Evolutionary conservation across 2,113 vertebrate species (phyloP), one percentile per base, ranked within the genome.

Genomic region (Girardinichthys multiradiatus): DNA sequence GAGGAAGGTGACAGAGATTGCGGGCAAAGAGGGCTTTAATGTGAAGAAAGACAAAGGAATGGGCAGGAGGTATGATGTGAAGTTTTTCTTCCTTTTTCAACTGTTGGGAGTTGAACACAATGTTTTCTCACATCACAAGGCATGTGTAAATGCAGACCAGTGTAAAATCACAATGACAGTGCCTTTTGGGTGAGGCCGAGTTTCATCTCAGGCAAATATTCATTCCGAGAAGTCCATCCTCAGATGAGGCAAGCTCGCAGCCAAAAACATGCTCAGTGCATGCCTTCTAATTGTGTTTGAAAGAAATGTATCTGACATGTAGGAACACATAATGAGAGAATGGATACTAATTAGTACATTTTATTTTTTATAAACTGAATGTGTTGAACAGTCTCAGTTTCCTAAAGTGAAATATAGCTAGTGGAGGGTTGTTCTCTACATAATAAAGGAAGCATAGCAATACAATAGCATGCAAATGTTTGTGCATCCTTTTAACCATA

Each of bases 101-200:
- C 27, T 26, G n/a, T 64, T n/a, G 31, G 66, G 77, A 74, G 85
- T 67, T 54, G 61, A 28, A 42, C 67, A 72, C 24, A 14, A 72
- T 79, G 79, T 76, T 79, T 82, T 39, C 27, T 81, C 70, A 72
- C 64, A 26, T 77, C 61, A 58, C 66, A 61, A 62, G 76, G 75
- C 77, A 51, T 1, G 57, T 64, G 64, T 83, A 81, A 76, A 83
- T 70, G 57, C 48, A 2, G 64, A 75, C 17, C 33, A 24, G 72
- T 81, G 89, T 74, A 76, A 85, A 82, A 90, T 90, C 90, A 83
- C 85, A 76, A 82, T 84, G 85, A 88, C 90, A 0, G 73, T 21
- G 86, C 86, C 78, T 58, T 45, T 54, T 60, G 72, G 88, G 84
- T 84, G 81, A 85, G 81, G 79, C 73, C 24, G 48, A 86, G 72